phyloP scores from a whole-genome alignment of 2,113 vertebrate genomes.

The Baryphthengus martii region DNA sequence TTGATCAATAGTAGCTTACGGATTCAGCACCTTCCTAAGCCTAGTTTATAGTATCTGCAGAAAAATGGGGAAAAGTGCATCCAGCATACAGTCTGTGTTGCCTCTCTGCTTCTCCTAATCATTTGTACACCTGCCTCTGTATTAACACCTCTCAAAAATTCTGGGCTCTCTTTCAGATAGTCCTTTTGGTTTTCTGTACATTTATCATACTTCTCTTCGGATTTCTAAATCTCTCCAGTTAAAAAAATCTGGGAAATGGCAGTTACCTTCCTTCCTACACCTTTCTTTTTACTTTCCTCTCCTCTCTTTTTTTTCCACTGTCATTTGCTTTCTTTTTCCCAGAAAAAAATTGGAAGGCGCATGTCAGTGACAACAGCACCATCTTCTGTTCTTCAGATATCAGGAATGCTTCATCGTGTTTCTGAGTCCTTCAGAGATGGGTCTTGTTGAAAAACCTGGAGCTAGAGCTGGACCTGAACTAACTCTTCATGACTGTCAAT shows the following conservation, averaged over 20 bases:
- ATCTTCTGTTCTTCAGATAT: slow-evolving; percentile 54
- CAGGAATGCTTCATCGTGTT: neutral
- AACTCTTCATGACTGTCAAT: neutral
- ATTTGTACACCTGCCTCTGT: neutral
- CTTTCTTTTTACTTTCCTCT: neutral
- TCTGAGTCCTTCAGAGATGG: neutral
- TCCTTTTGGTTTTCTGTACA: neutral
- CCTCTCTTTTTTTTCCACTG: neutral
- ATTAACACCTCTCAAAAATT: neutral
- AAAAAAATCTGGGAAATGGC: neutral
- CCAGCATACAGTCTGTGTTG: neutral
- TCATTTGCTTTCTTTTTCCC: neutral
- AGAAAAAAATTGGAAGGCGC: neutral
- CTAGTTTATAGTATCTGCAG: neutral
- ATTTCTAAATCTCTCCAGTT: neutral
- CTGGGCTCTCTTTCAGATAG: neutral
- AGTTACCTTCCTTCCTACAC: neutral
- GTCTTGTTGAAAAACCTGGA: neutral
- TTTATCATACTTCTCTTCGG: neutral
- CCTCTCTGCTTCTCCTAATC: neutral
- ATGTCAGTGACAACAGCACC: slow-evolving; percentile 52
- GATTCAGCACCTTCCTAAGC: neutral
- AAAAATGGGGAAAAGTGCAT: neutral
- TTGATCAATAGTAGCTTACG: neutral
- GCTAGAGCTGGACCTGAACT: neutral